A percentile compares a stretch with the other conserved stretches of the same genome.
phyloP scores from a whole-genome alignment of 2,888 invertebrate genomes.

The Platynereis dumerilii region DNA sequence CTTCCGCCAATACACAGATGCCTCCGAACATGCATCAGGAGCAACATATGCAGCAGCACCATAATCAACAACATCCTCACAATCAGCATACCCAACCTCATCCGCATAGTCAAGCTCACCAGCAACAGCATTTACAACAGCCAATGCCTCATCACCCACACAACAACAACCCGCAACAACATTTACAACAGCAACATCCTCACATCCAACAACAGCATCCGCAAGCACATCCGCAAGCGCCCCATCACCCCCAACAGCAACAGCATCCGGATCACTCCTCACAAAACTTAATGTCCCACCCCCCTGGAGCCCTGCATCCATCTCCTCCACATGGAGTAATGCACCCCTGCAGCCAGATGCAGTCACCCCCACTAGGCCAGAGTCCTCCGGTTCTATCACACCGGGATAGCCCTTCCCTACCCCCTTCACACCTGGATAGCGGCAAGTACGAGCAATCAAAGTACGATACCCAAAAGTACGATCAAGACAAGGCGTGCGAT shows the following conservation, averaged over 20 bases:
- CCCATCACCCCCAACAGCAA: background rate
- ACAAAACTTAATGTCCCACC: background rate
- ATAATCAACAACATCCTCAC: constrained; percentile 3
- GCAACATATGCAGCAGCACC: background rate
- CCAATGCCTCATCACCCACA: background rate
- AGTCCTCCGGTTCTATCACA: constrained; percentile 18
- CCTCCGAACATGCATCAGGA: too few species aligned
- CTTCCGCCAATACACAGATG: too few species aligned
- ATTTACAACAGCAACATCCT: background rate
- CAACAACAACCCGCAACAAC: background rate
- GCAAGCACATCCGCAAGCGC: background rate
- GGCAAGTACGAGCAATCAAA: too few species aligned
- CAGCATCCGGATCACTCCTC: constrained; percentile 14
- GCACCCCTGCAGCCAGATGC: constrained; percentile 6
- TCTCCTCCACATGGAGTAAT: background rate
- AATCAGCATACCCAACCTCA: constrained; percentile 3
- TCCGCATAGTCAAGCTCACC: background rate
- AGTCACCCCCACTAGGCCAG: constrained; percentile 19
- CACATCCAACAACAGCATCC: background rate
- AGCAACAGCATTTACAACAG: background rate
- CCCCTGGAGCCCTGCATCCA: constrained; percentile 1
- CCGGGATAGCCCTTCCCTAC: constrained; percentile 2
- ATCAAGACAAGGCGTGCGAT: too few species aligned
- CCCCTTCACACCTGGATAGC: too few species aligned
- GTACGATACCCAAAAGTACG: too few species aligned